Conservation (phyloP, 2,113 vertebrate species). For the Caranx melampygus region DNA sequence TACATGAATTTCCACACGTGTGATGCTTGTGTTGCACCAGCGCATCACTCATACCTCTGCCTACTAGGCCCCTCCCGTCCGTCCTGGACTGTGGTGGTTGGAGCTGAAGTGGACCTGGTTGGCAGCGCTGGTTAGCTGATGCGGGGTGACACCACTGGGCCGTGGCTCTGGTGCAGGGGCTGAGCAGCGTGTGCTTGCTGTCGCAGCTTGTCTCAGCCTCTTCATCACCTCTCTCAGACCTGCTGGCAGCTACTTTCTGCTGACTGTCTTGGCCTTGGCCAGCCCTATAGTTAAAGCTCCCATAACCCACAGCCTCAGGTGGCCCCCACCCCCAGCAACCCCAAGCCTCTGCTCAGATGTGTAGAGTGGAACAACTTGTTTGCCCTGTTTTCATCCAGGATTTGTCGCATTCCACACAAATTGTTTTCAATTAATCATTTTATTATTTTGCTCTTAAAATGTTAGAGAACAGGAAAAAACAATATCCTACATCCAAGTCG, state of each 20-base stretch:
- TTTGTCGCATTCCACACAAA: background rate
- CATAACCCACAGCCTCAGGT: conserved; percentile 19
- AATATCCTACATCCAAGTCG: no score
- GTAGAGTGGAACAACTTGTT: background rate
- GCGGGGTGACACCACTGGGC: conserved; percentile 60
- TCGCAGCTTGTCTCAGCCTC: conserved; percentile 66
- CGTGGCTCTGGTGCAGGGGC: conserved; percentile 37
- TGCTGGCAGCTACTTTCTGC: conserved; percentile 69
- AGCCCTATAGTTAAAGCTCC: conserved; percentile 35
- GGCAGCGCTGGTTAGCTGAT: conserved; percentile 52
- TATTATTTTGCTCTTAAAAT: background rate
- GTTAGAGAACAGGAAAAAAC: background rate
- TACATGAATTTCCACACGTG: conserved; percentile 28
- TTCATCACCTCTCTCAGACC: conserved; percentile 64
- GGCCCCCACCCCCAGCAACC: conserved; percentile 1
- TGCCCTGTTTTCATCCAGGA: no score
- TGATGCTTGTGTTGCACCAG: conserved; percentile 25
- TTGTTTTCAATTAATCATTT: background rate
- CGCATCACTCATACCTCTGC: conserved; percentile 50
- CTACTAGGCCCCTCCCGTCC: background rate
- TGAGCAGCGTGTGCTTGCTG: conserved; percentile 60
- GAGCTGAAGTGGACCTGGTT: conserved; percentile 31
- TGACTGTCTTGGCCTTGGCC: conserved; percentile 50
- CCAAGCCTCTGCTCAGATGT: conserved; percentile 7
- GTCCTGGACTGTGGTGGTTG: conserved; percentile 14